These are phyloP conservation scores for Peromyscus eremicus DNA, from an alignment of 2,797 vertebrate genomes.

Conservation along the genomic window DNA sequence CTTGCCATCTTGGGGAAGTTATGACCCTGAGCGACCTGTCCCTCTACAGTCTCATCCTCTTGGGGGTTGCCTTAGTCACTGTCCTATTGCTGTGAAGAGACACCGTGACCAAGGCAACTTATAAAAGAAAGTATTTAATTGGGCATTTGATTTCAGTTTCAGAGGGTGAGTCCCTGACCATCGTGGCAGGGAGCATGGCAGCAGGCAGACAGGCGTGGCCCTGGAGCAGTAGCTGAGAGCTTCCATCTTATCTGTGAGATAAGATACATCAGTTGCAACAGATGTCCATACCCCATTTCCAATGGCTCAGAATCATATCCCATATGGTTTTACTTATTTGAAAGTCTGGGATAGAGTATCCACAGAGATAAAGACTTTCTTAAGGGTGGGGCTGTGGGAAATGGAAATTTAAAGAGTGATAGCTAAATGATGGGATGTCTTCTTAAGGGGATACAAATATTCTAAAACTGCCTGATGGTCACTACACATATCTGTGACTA, in stretches of 20 bases:
- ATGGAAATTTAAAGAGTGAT: background rate
- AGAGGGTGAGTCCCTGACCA: background rate
- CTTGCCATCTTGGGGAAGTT: background rate
- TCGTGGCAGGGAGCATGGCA: background rate
- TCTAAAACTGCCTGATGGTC: constrained; percentile 15
- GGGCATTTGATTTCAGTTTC: background rate
- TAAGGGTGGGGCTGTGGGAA: background rate
- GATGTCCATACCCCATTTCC: background rate
- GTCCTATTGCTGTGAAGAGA: background rate
- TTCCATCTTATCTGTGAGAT: background rate
- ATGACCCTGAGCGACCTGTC: background rate
- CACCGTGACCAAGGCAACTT: background rate
- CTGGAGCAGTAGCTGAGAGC: background rate
- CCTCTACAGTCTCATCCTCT: background rate
- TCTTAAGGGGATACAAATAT: background rate
- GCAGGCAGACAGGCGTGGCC: too few relatives aligned
- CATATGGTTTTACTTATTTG: background rate
- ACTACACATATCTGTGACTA: background rate
- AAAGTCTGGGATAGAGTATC: background rate
- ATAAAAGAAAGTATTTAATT: background rate
- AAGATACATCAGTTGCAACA: background rate
- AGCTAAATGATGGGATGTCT: background rate
- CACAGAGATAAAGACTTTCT: constrained; percentile 6
- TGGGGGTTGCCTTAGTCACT: background rate
- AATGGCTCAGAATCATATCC: background rate